These are phyloP conservation scores for Apotomis turbidana DNA, from an alignment of 2,888 invertebrate genomes.

Conservation along the genomic window DNA sequence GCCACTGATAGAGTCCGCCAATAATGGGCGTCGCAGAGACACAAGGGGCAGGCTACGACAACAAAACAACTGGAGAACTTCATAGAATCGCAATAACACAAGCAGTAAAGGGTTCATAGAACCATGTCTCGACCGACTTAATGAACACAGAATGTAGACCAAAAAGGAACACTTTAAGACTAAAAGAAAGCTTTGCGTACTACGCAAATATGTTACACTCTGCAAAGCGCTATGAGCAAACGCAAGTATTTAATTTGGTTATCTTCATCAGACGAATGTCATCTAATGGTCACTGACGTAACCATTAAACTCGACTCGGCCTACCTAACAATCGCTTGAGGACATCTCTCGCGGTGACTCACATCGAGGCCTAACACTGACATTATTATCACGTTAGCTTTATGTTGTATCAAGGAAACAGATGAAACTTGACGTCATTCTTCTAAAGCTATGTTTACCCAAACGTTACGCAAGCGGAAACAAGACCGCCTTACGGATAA, in stretches of 20 bases:
- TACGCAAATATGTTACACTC: no score
- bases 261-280: no score
- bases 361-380: constrained; percentile 10
- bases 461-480: constrained; percentile 27
- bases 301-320: not conserved
- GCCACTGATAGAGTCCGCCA: constrained; percentile 53
- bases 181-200: no score
- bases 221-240: no score
- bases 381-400: constrained; percentile 8
- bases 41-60: not conserved
- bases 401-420: constrained; percentile 26
- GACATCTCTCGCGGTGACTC: not conserved
- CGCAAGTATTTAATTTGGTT: no score
- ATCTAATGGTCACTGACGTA: no score
- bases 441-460: constrained; percentile 10
- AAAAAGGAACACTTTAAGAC: no score
- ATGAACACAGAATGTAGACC: no score
- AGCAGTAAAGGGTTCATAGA: not conserved
- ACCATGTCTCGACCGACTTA: no score
- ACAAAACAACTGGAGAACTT: not conserved
- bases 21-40: constrained; percentile 61
- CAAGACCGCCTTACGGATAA: constrained; percentile 19
- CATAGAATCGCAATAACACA: not conserved
- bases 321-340: constrained; percentile 1
- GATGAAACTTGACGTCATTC: constrained; percentile 26